Evolutionary conservation across 2,888 invertebrate genomes (phyloP).

Genomic region (Parasteatoda lunata): DNA sequence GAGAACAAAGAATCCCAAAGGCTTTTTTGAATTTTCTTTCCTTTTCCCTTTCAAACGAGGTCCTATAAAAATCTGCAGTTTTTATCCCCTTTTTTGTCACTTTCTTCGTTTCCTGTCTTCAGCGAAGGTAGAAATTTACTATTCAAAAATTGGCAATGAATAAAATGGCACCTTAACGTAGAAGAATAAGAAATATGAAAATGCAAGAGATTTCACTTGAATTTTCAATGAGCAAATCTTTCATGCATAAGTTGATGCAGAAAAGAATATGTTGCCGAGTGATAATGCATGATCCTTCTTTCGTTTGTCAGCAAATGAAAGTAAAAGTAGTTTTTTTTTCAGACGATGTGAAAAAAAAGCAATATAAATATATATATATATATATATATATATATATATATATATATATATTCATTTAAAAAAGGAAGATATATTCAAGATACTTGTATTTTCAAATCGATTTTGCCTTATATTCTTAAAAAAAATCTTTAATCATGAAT

Average conservation of each 20-base stretch:
- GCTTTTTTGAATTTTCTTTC: conserved; percentile 13
- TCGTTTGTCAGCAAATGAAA: no score
- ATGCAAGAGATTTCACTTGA: background rate
- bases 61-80: conserved; percentile 44
- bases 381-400: no score
- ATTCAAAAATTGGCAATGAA: conserved; percentile 41
- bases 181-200: conserved; percentile 27
- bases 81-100: background rate
- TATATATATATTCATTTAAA: no score
- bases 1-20: conserved; percentile 24
- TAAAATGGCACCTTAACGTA: conserved; percentile 4
- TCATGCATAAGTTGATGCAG: background rate
- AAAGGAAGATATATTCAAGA: no score
- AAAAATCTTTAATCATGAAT: no score
- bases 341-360: no score
- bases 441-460: no score
- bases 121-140: conserved; percentile 40
- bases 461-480: no score
- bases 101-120: conserved; percentile 15
- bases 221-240: background rate
- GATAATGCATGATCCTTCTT: no score
- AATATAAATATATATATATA: no score
- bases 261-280: background rate
- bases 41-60: conserved; percentile 17
- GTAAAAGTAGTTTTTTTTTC: no score